Evolutionary conservation across 2,113 vertebrate genomes (phyloP), one percentile per base, ranked within the genome.

Genomic region (Tenebrosternarchus preto): DNA sequence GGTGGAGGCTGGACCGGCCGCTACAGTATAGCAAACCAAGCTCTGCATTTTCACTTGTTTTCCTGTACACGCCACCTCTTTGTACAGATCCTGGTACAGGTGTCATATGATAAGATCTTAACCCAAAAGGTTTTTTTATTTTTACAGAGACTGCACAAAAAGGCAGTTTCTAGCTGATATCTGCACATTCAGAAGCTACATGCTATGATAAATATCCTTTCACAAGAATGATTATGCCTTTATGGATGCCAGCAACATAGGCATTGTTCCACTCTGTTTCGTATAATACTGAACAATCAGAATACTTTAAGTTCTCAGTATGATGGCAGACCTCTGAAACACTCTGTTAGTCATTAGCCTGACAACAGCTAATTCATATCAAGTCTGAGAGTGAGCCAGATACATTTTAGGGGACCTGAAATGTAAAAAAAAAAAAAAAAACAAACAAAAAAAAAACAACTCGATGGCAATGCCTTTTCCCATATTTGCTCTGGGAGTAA

Each of bases 1-100:
- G 78, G 31, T 69, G 72, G 82, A 83, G 77, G 66, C 77, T 71
- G 72, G 77, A 67, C 76, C 68, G 64, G 46, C 75, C 20, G 36
- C 81, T 78, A 69, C 76, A 66, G 56, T 80, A 66, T 36, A 29
- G 29, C 29, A 25, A 80, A 72, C 12, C 5, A 69, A 61, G 60
- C n/a, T 60, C 61, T 64, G 57, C 53, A 33, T 63, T 60, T 80
- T 59, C 77, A 72, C 57, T n/a, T 16, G 19, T 31, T 80, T 73
- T 53, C 20, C 66, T 19, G 8, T 27, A 50, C 17, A 63, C 12
- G 20, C 50, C 59, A 43, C 39, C 60, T 50, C 50, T 46, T 74
- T 73, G 20, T 55, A 27, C 15, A 57, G 70, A 39, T 64, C 31
- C 56, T 39, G 25, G 8, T 27, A 20, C 25, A 64, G 25, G 50